phyloP scores from a whole-genome alignment of 2,888 invertebrate species.

The Thereva nobilitata region DNA sequence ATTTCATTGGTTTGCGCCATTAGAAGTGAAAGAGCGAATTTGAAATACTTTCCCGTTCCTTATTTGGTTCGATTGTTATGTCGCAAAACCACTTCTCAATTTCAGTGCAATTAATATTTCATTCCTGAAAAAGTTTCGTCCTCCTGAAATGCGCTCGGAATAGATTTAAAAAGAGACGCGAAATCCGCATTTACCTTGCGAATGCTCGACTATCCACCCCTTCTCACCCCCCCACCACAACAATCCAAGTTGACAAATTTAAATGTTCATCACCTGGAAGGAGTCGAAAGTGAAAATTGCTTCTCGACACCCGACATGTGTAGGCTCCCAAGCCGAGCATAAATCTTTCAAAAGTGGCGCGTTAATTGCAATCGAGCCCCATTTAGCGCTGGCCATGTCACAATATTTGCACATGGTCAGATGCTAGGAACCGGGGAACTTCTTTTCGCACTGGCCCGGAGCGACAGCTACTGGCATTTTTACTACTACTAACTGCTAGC shows the following conservation, averaged over 20 bases:
- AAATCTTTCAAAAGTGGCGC: constrained; percentile 41
- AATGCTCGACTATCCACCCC: background rate
- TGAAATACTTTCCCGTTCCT: too few species aligned
- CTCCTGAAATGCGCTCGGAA: too few species aligned
- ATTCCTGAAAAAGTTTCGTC: too few species aligned
- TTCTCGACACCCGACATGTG: constrained; percentile 26
- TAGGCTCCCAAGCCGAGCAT: constrained; percentile 34
- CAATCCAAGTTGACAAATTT: constrained; percentile 17
- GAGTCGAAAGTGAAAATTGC: constrained; percentile 33
- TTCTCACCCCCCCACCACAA: constrained; percentile 14
- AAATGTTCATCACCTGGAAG: constrained; percentile 33
- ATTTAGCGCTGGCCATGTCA: constrained; percentile 40
- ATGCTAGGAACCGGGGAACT: constrained; percentile 21
- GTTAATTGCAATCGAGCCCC: constrained; percentile 41
- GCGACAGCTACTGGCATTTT: constrained; percentile 21
- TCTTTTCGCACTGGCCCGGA: constrained; percentile 22
- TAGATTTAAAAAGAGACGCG: too few species aligned
- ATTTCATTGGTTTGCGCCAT: too few species aligned
- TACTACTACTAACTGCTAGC: constrained; percentile 1
- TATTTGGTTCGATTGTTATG: too few species aligned
- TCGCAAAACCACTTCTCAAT: too few species aligned
- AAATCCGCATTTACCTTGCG: too few species aligned
- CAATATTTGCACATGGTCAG: constrained; percentile 39
- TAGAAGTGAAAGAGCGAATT: too few species aligned
- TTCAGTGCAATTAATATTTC: too few species aligned